Evolutionary conservation across 2,797 vertebrate genomes (phyloP), one percentile per base, ranked within the genome.

Genomic region (Menidia menidia): DNA sequence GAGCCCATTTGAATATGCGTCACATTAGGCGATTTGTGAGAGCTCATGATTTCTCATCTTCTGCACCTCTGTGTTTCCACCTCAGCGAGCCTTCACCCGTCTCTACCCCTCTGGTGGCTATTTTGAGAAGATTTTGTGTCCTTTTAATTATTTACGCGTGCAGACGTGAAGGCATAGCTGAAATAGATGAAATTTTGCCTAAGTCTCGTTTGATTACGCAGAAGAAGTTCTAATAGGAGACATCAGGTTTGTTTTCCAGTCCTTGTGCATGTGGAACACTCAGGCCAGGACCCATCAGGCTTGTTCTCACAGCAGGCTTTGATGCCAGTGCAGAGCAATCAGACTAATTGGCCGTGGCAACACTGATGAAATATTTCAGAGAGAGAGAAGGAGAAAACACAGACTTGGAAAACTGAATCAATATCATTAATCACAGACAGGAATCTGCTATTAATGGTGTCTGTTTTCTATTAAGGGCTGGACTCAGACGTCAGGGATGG

Each of bases 301-400:
- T 64, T 71, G 2, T 80, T 89, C 81, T 88, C 86, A 54, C 57
- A 66, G 81, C 72, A 59, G 30, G 72, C 90, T 94, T 93, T 94
- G 93, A 95, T 94, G 91, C 91, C 91, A 90, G 87, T 81, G 81
- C 82, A 80, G 73, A 94, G 88, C 91, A 94, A 94, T 95, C 93
- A 95, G 87, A 82, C 77, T 94, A 94, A 95, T 95, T 94, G 88
- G 72, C 91, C 92, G 87, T 93, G 92, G 92, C 92, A 94, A 93
- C 81, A 70, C 88, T 88, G 92, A 93, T 93, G 91, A 94, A 93
- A 92, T 90, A 86, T 93, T 89, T 90, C 82, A 90, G 88, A 81
- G 77, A 59, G 78, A 83, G 73, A 75, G 67, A 74, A 73, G 71
- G 87, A 85, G 88, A 90, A 90, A 93, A 93, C 79, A 88, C 78